phyloP scores from a whole-genome alignment of 2,888 invertebrate species.

The Parnassius mnemosyne region DNA sequence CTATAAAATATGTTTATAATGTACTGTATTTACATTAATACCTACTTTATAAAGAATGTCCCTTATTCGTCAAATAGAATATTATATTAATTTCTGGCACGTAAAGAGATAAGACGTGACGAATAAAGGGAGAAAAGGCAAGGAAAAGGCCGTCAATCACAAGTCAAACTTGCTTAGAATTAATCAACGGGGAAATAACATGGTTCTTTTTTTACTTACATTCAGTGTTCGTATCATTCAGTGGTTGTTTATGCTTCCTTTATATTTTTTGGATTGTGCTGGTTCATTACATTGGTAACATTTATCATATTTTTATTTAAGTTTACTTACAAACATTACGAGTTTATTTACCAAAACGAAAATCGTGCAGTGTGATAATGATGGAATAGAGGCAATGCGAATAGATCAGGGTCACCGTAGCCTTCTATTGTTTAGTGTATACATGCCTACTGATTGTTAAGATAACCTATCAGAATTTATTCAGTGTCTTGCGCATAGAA shows the following conservation, averaged over 20 bases:
- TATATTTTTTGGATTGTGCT: not conserved
- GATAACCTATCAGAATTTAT: no score
- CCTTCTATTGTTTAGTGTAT: no score
- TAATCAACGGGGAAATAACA: not conserved
- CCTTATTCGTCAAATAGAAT: not conserved
- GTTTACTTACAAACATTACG: not conserved
- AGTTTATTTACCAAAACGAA: not conserved
- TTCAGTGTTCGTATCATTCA: not conserved
- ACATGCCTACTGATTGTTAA: no score
- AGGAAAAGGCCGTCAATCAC: not conserved
- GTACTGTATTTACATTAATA: not conserved
- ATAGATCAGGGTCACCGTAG: no score
- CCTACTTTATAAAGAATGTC: not conserved
- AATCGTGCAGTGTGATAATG: no score
- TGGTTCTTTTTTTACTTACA: not conserved
- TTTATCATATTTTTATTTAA: not conserved
- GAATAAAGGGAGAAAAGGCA: not conserved
- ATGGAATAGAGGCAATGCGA: no score
- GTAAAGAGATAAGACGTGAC: not conserved
- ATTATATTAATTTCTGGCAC: not conserved
- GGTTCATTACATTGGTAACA: not conserved
- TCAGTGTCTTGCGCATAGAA: no score
- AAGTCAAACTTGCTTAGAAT: not conserved
- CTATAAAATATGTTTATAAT: not conserved
- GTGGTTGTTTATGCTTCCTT: not conserved